Conservation (phyloP, 2,113 vertebrate species). For the Scytalopus superciliaris region DNA sequence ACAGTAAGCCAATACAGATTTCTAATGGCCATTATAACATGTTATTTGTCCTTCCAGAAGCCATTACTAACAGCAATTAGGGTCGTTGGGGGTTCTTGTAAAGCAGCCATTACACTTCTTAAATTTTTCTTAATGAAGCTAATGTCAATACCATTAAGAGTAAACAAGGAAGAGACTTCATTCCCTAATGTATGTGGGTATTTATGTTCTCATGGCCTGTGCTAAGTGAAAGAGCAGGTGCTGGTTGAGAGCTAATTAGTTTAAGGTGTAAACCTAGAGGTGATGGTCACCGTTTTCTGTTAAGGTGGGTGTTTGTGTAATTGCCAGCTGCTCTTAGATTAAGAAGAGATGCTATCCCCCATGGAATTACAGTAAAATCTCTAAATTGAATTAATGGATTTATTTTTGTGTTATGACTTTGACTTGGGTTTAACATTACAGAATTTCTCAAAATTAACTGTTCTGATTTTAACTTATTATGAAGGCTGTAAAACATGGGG, state of each 20-base stretch:
- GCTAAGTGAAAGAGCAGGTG: conserved; percentile 51
- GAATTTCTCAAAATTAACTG: not conserved
- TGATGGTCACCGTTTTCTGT: not conserved
- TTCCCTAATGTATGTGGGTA: not conserved
- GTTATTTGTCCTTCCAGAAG: not conserved
- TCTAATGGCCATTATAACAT: not conserved
- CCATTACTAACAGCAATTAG: not conserved
- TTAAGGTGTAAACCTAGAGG: not conserved
- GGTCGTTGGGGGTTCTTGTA: conserved; percentile 8
- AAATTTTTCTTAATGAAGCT: conserved; percentile 55
- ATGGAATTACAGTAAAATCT: not conserved
- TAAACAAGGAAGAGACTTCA: not conserved
- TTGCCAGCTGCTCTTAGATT: not conserved
- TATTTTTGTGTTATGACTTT: not conserved
- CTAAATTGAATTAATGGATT: not conserved
- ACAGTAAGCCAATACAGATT: not conserved
- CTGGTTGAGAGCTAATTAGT: conserved; percentile 1
- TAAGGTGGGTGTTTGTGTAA: not conserved
- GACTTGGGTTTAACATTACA: not conserved
- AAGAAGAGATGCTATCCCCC: not conserved
- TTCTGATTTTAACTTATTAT: not conserved
- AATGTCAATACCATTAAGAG: conserved; percentile 11
- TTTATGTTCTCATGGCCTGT: not conserved
- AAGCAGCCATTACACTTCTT: conserved; percentile 20
- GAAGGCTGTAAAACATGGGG: not conserved